These are phyloP conservation scores for Falco novaeseelandiae DNA, from an alignment of 2,797 vertebrate genomes.

Conservation along the genomic window DNA sequence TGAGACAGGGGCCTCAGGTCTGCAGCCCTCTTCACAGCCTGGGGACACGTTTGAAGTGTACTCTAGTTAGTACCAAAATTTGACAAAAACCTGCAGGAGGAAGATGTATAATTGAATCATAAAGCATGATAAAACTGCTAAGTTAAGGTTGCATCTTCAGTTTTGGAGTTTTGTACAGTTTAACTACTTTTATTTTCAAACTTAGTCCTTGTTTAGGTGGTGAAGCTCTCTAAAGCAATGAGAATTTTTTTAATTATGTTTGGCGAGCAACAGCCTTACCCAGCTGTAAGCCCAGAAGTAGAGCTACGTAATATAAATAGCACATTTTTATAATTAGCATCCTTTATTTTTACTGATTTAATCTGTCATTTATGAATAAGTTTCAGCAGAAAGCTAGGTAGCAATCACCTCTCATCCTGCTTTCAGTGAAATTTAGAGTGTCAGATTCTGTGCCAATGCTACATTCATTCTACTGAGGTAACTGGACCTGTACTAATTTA, in stretches of 20 bases:
- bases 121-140: neutral
- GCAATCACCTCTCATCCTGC: neutral
- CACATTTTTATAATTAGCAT: neutral
- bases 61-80: neutral
- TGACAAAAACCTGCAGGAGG: neutral
- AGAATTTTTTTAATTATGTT: neutral
- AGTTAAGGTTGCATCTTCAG: neutral
- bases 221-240: neutral
- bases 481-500: neutral
- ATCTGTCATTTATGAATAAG: neutral
- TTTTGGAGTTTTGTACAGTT: neutral
- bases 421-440: neutral
- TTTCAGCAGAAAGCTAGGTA: neutral
- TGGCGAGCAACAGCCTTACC: neutral
- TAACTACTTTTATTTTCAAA: neutral
- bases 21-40: neutral
- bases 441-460: neutral
- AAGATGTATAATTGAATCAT: neutral
- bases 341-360: neutral
- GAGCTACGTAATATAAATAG: neutral
- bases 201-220: neutral
- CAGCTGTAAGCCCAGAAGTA: neutral
- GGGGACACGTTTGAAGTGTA: neutral
- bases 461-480: neutral
- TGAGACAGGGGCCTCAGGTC: neutral